These are phyloP conservation scores for Orchestia grillus DNA, from an alignment of 1,140 invertebrate genomes.

Conservation along the genomic window DNA sequence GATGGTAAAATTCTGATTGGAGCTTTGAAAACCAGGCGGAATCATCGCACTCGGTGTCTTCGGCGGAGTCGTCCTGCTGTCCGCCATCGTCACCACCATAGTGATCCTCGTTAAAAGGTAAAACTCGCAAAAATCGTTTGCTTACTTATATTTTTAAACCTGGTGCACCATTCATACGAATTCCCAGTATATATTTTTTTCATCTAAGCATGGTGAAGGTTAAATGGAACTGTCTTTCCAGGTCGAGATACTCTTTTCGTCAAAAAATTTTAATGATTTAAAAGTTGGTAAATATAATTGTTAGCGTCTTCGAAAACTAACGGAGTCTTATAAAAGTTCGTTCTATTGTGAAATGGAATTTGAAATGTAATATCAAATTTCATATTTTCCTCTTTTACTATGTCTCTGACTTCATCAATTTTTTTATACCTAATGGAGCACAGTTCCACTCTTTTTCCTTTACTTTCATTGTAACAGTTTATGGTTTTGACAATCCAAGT, in stretches of 20 bases:
- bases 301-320: neutral
- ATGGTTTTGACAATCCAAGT: neutral
- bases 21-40: conserved; percentile 74
- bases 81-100: conserved; percentile 89
- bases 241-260: neutral
- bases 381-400: neutral
- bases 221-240: neutral
- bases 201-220: neutral
- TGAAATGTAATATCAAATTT: neutral
- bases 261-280: neutral
- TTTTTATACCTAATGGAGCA: neutral
- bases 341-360: neutral
- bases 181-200: neutral
- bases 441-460: neutral
- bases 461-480: neutral
- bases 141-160: neutral
- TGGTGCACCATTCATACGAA: neutral
- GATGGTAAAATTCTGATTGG: neutral
- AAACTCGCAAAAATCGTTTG: conserved; percentile 66
- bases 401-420: neutral
- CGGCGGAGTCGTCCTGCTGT: conserved; percentile 89
- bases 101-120: conserved; percentile 91
- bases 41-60: conserved; percentile 91
- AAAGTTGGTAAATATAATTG: neutral
- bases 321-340: neutral